A percentile compares a stretch with the other conserved stretches of the same genome.
Evolutionary conservation across 2,797 vertebrate genomes (phyloP).

Genomic region (Leptodactylus fallax): DNA sequence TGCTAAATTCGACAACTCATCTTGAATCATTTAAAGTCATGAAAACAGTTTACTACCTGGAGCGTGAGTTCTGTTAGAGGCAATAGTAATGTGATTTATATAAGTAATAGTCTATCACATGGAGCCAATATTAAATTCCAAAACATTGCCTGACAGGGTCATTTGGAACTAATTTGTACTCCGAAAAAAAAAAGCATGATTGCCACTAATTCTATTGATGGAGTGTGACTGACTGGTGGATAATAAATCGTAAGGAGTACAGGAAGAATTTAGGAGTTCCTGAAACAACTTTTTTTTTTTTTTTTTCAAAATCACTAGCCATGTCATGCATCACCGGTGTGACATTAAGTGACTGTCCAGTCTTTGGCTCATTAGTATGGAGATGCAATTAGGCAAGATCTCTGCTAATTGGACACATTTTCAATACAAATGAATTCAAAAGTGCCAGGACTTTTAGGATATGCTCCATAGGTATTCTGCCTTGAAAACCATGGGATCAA

Average conservation of each 20-base stretch:
- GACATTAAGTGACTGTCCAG: neutral
- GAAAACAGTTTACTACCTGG: conserved; percentile 41
- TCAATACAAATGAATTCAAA: no score
- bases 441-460: no score
- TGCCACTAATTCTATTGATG: conserved; percentile 36
- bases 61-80: conserved; percentile 43
- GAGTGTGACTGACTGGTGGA: conserved; percentile 28
- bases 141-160: conserved; percentile 37
- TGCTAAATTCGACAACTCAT: conserved; percentile 15
- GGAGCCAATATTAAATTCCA: conserved; percentile 33
- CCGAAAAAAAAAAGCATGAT: conserved; percentile 36
- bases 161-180: conserved; percentile 49
- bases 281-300: neutral
- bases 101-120: conserved; percentile 49
- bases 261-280: neutral
- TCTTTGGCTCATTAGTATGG: no score
- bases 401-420: neutral
- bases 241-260: conserved; percentile 8
- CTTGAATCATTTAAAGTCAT: conserved; percentile 59
- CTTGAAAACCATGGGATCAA: no score
- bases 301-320: neutral
- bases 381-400: neutral
- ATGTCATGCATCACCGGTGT: neutral
- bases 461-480: no score
- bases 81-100: conserved; percentile 49